Base-by-base conservation (phyloP, 2,888 invertebrate species). In the Melanostoma scalare region DNA sequence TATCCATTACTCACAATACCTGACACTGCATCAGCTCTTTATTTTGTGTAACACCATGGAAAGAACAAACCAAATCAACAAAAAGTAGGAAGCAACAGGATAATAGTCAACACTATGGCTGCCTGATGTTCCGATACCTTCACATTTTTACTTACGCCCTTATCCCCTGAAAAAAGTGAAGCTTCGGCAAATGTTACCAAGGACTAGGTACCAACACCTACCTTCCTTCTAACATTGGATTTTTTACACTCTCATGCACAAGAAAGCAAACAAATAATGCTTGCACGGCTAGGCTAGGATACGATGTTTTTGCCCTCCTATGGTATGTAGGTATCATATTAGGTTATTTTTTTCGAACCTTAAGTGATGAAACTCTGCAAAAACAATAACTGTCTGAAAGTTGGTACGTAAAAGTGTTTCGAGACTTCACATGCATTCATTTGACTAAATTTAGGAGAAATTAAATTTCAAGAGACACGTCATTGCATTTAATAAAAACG, bases 61-160 rank as follows among this genome's bases (percentile, higher is more conserved):
- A 65, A 30, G 9, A 55, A 55, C 52, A 8, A 35, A 35, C 50
- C 2, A 61, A 68, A 55, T 40, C 55, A 61, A 56, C 31, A 61
- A 73, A 69, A 50, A 60, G n/a, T 40, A 55, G 8, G 67, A 53
- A 68, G 81, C 81, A 81, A 81, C 81, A 81, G 81, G 67, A 72
- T 55, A 55, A 76, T 56, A 76, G 72, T 72, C 77, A 81, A 77
- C 76, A 77, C 71, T 40, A 65, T 55, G 48, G 48, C 35, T 56
- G 46, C 44, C 20, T 69, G 56, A 61, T 69, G 55, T 48, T 63
- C 35, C 76, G 53, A 63, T 68, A 69, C 48, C 20, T 56, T 56
- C 48, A 61, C 53, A 63, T 75, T 61, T 69, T 44, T 68, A 76
- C 75, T 76, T 48, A 76, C 53, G 31, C 60, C 68, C 46, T 20